Conservation (phyloP, 2,113 vertebrate genomes). For the Ceyx cyanopectus region DNA sequence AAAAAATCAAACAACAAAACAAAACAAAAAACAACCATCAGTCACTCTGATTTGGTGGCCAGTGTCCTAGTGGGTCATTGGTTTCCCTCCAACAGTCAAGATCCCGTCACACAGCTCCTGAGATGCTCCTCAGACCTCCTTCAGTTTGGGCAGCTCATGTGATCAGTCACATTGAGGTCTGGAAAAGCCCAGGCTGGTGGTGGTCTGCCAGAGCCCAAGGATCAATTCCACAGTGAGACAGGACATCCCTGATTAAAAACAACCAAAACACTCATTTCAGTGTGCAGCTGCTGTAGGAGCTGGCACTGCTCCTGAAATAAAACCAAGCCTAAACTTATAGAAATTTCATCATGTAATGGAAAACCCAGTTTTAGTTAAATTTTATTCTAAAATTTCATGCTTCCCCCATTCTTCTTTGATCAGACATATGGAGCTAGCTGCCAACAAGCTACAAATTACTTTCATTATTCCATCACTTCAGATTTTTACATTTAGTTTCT, state of each 20-base stretch:
- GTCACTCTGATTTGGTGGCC: neutral
- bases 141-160: neutral
- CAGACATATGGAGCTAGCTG: neutral
- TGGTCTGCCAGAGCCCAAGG: neutral
- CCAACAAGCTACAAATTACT: neutral
- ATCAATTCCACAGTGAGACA: fast-evolving
- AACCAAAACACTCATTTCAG: neutral
- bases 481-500: neutral
- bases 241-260: neutral
- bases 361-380: neutral
- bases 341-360: neutral
- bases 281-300: neutral
- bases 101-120: neutral
- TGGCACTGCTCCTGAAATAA: neutral
- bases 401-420: neutral
- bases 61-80: neutral
- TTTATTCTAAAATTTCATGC: neutral
- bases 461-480: neutral
- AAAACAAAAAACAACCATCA: neutral
- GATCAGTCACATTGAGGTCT: fast-evolving
- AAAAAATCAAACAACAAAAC: too few species aligned
- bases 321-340: neutral
- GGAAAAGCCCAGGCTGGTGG: fast-evolving
- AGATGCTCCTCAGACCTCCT: neutral
- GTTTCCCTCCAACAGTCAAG: neutral